A percentile compares a stretch with the other conserved stretches of the same genome.
Conservation (phyloP, 2,797 vertebrate species). For the Poliocrania exsul region DNA sequence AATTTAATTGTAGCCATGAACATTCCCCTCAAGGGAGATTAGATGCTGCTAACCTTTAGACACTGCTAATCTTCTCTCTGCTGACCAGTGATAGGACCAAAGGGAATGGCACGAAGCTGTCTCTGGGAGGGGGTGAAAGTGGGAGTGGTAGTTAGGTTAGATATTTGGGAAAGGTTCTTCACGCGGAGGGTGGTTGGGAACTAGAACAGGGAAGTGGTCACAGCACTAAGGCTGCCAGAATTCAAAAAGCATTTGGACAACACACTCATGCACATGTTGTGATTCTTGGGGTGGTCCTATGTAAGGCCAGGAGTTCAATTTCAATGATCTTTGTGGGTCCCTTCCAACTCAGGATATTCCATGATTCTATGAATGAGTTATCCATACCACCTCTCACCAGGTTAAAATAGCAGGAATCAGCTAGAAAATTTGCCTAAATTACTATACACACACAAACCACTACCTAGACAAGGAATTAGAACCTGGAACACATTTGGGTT, state of each 20-base stretch:
- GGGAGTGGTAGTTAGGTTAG: neutral
- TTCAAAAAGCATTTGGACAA: neutral
- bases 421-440: neutral
- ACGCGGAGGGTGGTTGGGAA: neutral
- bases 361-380: neutral
- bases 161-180: neutral
- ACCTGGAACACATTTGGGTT: neutral
- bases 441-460: fast-evolving
- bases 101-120: neutral
- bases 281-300: neutral
- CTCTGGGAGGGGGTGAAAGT: neutral
- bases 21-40: neutral
- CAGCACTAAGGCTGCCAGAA: neutral
- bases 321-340: neutral
- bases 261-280: neutral
- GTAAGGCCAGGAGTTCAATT: neutral
- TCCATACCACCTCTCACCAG: neutral
- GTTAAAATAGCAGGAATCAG: neutral
- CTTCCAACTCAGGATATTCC: neutral
- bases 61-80: neutral
- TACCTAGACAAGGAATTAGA: neutral
- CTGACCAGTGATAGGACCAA: neutral
- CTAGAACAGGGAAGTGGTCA: neutral
- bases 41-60: neutral
- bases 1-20: neutral